Evolutionary conservation across 2,113 vertebrate genomes (phyloP), one percentile per base, ranked within the genome.

Genomic region (Eclectus roratus): DNA sequence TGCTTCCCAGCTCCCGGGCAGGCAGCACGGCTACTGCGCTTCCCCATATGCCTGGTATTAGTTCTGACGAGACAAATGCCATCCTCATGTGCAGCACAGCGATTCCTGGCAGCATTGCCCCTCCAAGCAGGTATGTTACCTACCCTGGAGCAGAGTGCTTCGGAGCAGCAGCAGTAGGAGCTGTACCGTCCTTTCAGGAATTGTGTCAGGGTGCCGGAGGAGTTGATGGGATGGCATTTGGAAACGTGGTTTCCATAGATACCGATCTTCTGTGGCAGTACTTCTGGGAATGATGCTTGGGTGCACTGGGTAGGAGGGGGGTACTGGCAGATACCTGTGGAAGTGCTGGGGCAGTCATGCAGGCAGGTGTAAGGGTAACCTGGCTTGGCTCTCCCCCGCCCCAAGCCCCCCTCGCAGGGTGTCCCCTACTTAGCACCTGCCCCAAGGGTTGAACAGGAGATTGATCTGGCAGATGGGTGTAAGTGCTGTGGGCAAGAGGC

Each of bases 201-300:
- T 46, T 58, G 11, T 41, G 19, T 77, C 69, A 41, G 70, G 79
- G 72, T 93, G 85, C 50, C 2, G 10, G 68, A 50, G 68, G 37
- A 88, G 81, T 80, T 80, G 88, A 73, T 87, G 80, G 89, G 89
- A 82, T 78, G 89, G 70, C 63, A 74, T 85, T 90, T 92, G 78
- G 85, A 80, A 83, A 33, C 2, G 0, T 11, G 55, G 97, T 97
- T 97, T 96, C 96, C 94, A 94, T 96, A 93, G 97, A 96, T 95
- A 97, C 97, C 4, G 1, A 8, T 91, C 72, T 88, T 37, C 72
- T 49, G 60, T 3, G 0, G 65, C 93, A 72, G 0, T 52, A 35
- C 68, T 88, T 78, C 41, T 9, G 76, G 87, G 91, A 88, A 65
- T 28, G 46, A 27, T 70, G 83, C 89, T 94, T 15, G 37, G 72